Percentiles rank a stretch among this genome's conserved stretches.
These are phyloP conservation scores for Pygathrix nemaeus DNA, from an alignment of 2,113 vertebrate species.

Conservation along the genomic window DNA sequence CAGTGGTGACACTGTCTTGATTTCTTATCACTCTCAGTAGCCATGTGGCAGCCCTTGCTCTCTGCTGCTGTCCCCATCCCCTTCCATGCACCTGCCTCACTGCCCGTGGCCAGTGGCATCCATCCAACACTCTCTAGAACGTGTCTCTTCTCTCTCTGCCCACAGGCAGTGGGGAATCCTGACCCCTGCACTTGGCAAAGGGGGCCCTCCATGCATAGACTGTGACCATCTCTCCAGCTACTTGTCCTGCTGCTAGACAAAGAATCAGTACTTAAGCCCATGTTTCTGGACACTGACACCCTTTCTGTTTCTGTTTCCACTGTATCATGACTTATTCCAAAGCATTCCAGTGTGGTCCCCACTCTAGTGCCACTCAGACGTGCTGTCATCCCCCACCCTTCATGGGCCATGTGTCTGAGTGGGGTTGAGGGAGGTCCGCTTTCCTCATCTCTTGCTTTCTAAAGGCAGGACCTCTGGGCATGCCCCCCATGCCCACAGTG, in stretches of 20 bases:
- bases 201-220: neutral
- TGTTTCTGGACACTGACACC: neutral
- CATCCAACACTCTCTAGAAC: neutral
- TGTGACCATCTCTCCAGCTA: neutral
- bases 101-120: neutral
- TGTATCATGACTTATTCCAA: neutral
- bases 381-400: neutral
- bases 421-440: fast-evolving
- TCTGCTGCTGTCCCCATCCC: neutral
- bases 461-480: neutral
- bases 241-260: neutral
- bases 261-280: neutral
- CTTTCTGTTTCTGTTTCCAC: neutral
- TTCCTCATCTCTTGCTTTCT: neutral
- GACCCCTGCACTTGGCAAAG: neutral
- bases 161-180: neutral
- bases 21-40: neutral
- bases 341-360: neutral
- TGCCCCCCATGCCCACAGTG: neutral
- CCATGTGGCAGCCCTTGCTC: neutral
- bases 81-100: no score
- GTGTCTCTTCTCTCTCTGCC: neutral
- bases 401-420: neutral
- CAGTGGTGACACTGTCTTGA: neutral
- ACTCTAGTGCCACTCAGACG: neutral